Percentiles rank a stretch among this genome's conserved stretches.
phyloP scores from a whole-genome alignment of 2,888 invertebrate genomes.

The Ornithoptera alexandrae region DNA sequence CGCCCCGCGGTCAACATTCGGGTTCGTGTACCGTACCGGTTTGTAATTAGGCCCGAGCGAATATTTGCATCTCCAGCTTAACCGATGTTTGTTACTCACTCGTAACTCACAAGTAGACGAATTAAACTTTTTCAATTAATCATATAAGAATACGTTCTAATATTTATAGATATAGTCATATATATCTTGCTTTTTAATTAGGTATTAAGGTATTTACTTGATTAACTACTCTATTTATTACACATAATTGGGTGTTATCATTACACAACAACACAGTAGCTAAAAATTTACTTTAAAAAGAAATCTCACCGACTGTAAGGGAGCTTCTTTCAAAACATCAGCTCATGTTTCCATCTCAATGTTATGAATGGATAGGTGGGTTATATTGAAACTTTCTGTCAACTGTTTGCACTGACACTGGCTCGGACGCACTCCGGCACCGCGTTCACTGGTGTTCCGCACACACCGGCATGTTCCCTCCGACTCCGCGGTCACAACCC shows the following conservation, averaged over 20 bases:
- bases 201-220: too few species aligned
- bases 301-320: background rate
- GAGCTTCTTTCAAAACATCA: conserved; percentile 19
- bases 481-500: conserved; percentile 40
- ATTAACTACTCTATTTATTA: too few species aligned
- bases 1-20: conserved; percentile 5
- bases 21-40: conserved; percentile 3
- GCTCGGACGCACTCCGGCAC: background rate
- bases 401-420: conserved; percentile 11
- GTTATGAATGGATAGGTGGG: background rate
- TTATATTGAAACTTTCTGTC: background rate
- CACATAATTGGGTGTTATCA: too few species aligned
- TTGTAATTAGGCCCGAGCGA: conserved; percentile 10
- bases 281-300: too few species aligned
- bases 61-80: background rate
- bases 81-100: too few species aligned
- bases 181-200: too few species aligned
- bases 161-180: too few species aligned
- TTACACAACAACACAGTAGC: background rate
- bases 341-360: conserved; percentile 15
- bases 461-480: conserved; percentile 31
- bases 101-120: too few species aligned
- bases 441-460: conserved; percentile 33
- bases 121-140: too few species aligned
- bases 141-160: too few species aligned